These are phyloP conservation scores for Caenorhabditis panamensis DNA, from an alignment of 2,888 invertebrate genomes.

Conservation along the genomic window DNA sequence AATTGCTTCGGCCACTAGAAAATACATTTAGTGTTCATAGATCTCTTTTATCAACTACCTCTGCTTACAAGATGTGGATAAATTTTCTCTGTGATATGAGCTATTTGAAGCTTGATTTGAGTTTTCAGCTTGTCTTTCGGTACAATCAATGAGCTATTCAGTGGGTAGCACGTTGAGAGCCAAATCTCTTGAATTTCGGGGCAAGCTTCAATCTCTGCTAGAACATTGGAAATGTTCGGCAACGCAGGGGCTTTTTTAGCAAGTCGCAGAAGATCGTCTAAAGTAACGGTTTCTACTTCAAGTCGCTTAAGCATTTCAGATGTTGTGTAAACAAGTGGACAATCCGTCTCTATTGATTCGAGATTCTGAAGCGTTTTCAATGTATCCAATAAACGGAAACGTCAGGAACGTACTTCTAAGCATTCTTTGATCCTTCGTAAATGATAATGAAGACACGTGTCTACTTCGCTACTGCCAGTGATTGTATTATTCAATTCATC, in stretches of 20 bases:
- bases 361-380: constrained; percentile 70
- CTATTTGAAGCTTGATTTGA: constrained; percentile 65
- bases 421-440: constrained; percentile 66
- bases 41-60: constrained; percentile 37
- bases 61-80: constrained; percentile 71
- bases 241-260: constrained; percentile 78
- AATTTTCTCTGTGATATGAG: constrained; percentile 67
- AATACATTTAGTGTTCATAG: not conserved
- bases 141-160: constrained; percentile 72
- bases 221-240: constrained; percentile 76
- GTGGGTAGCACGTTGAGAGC: constrained; percentile 74
- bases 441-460: constrained; percentile 77
- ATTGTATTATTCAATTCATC: constrained; percentile 56
- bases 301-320: constrained; percentile 83
- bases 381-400: too few species aligned
- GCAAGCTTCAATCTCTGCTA: constrained; percentile 75
- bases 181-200: constrained; percentile 78
- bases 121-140: constrained; percentile 70
- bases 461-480: constrained; percentile 75
- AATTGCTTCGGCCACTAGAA: constrained; percentile 70
- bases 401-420: constrained; percentile 68
- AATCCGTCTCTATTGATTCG: constrained; percentile 72
- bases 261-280: constrained; percentile 82
- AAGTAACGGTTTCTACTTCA: constrained; percentile 82
- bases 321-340: constrained; percentile 83